A percentile compares a stretch with the other conserved stretches of the same genome.
Conservation (phyloP, 2,888 invertebrate species). For the Sphaeridia pumilis region DNA sequence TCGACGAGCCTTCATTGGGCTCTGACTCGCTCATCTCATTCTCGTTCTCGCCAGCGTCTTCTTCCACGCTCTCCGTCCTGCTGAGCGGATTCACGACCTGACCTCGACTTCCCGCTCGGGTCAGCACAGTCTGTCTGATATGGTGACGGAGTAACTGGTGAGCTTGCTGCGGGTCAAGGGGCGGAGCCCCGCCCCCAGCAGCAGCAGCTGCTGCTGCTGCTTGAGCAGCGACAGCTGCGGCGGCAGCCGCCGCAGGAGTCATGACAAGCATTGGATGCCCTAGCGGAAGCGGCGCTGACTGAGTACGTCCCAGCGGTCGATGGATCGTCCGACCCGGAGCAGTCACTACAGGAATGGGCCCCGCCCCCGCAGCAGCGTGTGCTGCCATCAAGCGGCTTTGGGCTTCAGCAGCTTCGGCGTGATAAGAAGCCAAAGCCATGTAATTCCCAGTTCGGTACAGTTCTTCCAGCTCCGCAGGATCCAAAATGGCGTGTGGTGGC, state of each 20-base stretch:
- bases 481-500: constrained; percentile 41
- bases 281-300: constrained; percentile 81
- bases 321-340: constrained; percentile 41
- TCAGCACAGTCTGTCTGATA: constrained; percentile 74
- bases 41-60: constrained; percentile 40
- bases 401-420: constrained; percentile 44
- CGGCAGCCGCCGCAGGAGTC: constrained; percentile 22
- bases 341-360: not conserved
- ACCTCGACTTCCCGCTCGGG: constrained; percentile 52
- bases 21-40: constrained; percentile 17
- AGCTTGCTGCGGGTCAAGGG: constrained; percentile 37
- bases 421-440: constrained; percentile 29
- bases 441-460: constrained; percentile 41
- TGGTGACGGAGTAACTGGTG: constrained; percentile 48
- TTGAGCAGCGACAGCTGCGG: no score
- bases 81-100: constrained; percentile 40
- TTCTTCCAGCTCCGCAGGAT: constrained; percentile 34
- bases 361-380: not conserved
- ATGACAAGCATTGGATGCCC: constrained; percentile 67
- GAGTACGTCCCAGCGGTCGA: constrained; percentile 69
- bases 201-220: constrained; percentile 23
- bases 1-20: no score
- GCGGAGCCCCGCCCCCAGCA: constrained; percentile 41
- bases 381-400: constrained; percentile 41
- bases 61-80: constrained; percentile 41